Base-by-base conservation (phyloP, 2,113 vertebrate genomes). In the Myotis davidii region DNA sequence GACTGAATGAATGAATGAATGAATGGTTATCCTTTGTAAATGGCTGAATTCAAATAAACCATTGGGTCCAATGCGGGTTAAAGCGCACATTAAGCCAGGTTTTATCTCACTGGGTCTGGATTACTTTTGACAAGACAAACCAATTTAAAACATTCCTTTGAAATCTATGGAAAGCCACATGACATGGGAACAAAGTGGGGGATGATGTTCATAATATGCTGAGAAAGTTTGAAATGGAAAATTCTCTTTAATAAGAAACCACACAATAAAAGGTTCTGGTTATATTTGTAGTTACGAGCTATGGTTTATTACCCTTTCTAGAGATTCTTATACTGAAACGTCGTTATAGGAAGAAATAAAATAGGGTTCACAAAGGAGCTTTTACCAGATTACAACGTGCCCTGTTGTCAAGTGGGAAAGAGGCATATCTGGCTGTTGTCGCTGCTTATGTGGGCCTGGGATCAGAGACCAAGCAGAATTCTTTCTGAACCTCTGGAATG, bases 231-330 rank as follows among this genome's bases (percentile, higher is more conserved):
- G 69, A 96, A 92, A 97, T 95, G 96, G 94, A 96, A 96, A 97
- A 95, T 89, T 89, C 88, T 21, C 81, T 94, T 96, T 73, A 94
- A 37, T 85, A 92, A 95, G 92, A 95, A 97, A 84, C 95, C 91
- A 96, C 92, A 93, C 85, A 96, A 88, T 96, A 95, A 96, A 95
- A 96, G 70, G 54, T 70, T 93, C 81, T 94, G 82, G 42, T 95
- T 96, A 85, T 91, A 96, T 94, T 91, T 97, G 82, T 95, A 96
- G 90, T 97, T 97, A 96, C 86, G 77, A 83, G 90, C 77, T 70
- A 67, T 94, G 94, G 85, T 92, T 96, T 97, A 94, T 95, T 92
- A 85, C 74, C 88, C 92, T 95, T 90, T 88, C 94, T 96, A 92
- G 84, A 95, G 85, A 96, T 85, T 67, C 92, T 96, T 93, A 81